Base-by-base conservation (phyloP, 2,113 vertebrate species). In the Aplodontia rufa region DNA sequence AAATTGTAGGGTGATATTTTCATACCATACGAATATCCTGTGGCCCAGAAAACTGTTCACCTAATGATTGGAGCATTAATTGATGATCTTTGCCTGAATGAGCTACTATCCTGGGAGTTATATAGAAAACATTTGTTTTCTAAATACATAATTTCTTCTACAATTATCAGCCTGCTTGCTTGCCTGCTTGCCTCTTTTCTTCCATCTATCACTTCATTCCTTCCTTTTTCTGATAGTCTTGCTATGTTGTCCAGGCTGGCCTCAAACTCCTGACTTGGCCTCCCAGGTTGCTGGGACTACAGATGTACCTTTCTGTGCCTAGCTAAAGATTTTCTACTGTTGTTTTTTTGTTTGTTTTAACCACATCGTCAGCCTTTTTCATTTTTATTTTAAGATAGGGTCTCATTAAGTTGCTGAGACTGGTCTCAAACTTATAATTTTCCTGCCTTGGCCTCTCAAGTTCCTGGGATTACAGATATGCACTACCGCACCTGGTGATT, bases 101-200 rank as follows among this genome's bases (percentile, higher is more conserved):
- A 76, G 17, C 66, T 68, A 19, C 24, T 58, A 60, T 16, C 42
- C 28, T n/a, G 68, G 20, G 35, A 87, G 51, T 82, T 93, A 55
- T 0, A 5, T 42, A 62, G 92, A 84, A 79, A 55, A 66, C 75
- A 6, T 24, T 75, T 45, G 80, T 78, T 88, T 95, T 71, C 55
- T 85, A 74, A 96, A 94, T 71, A 64, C 40, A 40, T 55, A 4
- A 30, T 81, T 92, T 90, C 40, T 95, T 92, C 45, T 92, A n/a
- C 13, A 60, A 11, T 92, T 78, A 42, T 42, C 81, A 92, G 22
- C 37, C 49, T 62, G 32, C 37, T 60, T 86, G 81, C 28, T 40
- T 68, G 13, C 35, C 26, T 62, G 60, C 26, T 5, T 66, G 12
- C 64, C 14, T 32, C 28, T 28, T 17, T 16, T 8, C n/a, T 14